A percentile compares a stretch with the other conserved stretches of the same genome.
phyloP scores from a whole-genome alignment of 2,888 invertebrate genomes.

The Lasioglossum villosulum region DNA sequence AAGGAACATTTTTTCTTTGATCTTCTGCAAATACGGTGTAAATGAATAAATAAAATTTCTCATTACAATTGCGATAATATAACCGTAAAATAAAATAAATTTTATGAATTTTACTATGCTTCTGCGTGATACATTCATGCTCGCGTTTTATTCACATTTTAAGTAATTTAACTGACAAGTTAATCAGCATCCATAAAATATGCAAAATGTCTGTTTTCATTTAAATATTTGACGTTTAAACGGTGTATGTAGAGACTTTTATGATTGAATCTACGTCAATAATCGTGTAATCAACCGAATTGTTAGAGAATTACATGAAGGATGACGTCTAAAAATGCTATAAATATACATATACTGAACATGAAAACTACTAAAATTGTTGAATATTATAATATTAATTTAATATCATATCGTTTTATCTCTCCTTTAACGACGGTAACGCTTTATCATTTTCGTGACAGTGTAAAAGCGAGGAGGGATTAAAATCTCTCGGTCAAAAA shows the following conservation, averaged over 20 bases:
- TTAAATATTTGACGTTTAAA: background rate
- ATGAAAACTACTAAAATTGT: background rate
- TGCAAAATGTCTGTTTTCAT: background rate
- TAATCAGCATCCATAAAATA: background rate
- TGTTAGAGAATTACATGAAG: too few species aligned
- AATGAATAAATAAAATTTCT: background rate
- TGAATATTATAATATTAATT: background rate
- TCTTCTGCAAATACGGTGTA: too few species aligned
- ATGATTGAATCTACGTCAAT: background rate
- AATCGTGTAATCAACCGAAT: background rate
- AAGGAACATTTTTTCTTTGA: background rate
- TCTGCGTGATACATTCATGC: background rate
- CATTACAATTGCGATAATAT: background rate
- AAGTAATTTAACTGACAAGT: background rate
- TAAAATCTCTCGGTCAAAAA: background rate
- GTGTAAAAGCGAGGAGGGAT: background rate
- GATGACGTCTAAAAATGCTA: background rate
- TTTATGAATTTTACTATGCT: background rate
- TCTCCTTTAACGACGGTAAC: too few species aligned
- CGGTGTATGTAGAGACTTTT: background rate
- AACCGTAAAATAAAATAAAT: background rate
- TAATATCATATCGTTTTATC: background rate
- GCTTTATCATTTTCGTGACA: too few species aligned
- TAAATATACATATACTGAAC: background rate
- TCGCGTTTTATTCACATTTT: background rate